Base-by-base conservation (phyloP, 1,140 invertebrate genomes). In the Brachionus paranguensis region DNA sequence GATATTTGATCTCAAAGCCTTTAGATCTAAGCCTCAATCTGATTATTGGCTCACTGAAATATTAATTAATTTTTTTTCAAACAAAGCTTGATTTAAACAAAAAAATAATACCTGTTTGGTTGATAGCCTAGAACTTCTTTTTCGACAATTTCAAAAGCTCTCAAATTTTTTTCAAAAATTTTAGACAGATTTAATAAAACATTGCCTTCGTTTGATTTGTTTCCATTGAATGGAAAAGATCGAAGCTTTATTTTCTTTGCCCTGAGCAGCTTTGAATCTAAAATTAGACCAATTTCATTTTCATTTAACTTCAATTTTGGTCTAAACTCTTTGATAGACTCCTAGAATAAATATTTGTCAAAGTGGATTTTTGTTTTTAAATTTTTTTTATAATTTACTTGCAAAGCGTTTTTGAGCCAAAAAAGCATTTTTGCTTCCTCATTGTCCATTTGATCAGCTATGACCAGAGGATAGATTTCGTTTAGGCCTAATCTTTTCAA, bases 1-100 rank as follows among this genome's bases (percentile, higher is more conserved):
- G 91, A 86, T 96, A 97, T 11, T 86, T 86, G 6, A 92, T 85
- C 20, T 88, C 87, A 20, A 83, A 85, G 7, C 86, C 86, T 33
- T 86, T 86, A 7, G 86, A 87, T 50, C 87, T 88, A 11, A 90
- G 84, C 37, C 93, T 91, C 8, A 94, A 88, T n/a, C n/a, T 93
- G 88, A 45, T 89, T 1, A 93, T 93, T 29, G 91, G 90, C 24
- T 92, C 91, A 68, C 91, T 91, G 20, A 20, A 50, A 33, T 41
- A 27, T 33, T 68, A 11, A 33, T 17, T 74, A 3, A 70, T 14
- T n/a, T 55, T 41, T 47, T 43, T 3, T 33, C 53, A 87, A 87
- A 86, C 3, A 1, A 33, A 33, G 29, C 29, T 91, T 90, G 87
- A 88, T 88, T 37, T 89, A 87, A 60, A 24, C 0, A 24, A 85